These are phyloP conservation scores for Sympetrum striolatum DNA, from an alignment of 2,888 invertebrate genomes.

Conservation along the genomic window DNA sequence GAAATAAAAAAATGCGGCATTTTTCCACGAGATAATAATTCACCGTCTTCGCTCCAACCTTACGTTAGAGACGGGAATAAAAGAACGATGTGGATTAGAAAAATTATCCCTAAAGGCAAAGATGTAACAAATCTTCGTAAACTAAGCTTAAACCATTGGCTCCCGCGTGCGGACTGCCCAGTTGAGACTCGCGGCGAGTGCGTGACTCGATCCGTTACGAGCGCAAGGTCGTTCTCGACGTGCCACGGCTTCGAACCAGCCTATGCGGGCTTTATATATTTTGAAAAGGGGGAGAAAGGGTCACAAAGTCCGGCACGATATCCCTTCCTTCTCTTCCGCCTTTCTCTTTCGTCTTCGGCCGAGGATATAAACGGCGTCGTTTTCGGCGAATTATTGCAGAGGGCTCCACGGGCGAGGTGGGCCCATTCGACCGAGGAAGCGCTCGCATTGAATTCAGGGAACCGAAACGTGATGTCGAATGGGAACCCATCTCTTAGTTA, in stretches of 20 bases:
- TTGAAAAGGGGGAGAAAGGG: not conserved
- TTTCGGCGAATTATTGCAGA: not conserved
- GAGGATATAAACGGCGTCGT: not conserved
- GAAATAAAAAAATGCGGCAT: not conserved
- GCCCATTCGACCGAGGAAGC: not conserved
- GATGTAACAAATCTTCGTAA: not conserved
- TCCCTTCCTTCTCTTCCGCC: not conserved
- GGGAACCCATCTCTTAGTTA: not conserved
- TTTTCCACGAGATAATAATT: not conserved
- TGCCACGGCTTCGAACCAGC: not conserved
- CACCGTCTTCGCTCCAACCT: not conserved
- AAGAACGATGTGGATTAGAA: not conserved
- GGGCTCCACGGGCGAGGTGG: not conserved
- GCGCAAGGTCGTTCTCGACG: not conserved
- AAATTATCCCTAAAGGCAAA: not conserved
- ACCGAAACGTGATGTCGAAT: not conserved
- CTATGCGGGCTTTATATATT: not conserved
- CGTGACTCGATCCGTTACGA: not conserved
- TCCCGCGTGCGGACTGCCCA: not conserved
- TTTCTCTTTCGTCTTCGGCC: not conserved
- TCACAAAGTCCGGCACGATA: not conserved
- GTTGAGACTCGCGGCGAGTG: not conserved
- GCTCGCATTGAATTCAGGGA: not conserved
- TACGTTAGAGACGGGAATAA: not conserved
- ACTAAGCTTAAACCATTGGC: not conserved